Percentiles rank a stretch among this genome's conserved stretches.
phyloP scores from a whole-genome alignment of 2,113 vertebrate genomes.

The Himantopus leucocephalus region DNA sequence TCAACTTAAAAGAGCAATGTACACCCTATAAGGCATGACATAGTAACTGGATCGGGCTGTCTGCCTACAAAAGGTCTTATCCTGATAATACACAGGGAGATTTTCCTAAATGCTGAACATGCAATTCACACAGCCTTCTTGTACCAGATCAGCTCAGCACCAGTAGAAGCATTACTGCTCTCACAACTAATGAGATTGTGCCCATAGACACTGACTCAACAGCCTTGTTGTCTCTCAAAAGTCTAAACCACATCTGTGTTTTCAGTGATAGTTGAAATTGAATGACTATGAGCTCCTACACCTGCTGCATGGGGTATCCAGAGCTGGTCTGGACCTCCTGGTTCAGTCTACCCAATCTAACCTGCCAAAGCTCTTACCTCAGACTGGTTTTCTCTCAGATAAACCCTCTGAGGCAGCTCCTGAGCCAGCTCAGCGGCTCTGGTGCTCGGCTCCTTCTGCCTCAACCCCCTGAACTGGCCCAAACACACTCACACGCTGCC shows the following conservation, averaged over 20 bases:
- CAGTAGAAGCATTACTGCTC: background rate
- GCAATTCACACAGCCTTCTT: fast-evolving
- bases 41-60: background rate
- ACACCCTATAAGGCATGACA: background rate
- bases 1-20: background rate
- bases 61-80: background rate
- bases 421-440: background rate
- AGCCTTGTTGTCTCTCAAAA: background rate
- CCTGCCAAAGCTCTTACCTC: background rate
- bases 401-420: background rate
- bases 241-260: background rate
- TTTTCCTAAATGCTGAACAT: background rate
- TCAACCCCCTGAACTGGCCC: background rate
- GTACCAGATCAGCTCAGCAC: background rate
- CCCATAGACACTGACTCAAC: background rate
- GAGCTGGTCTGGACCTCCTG: background rate
- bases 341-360: background rate
- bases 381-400: background rate
- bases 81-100: background rate
- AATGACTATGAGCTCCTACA: fast-evolving
- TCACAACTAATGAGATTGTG: background rate
- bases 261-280: background rate
- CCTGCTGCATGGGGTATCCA: fast-evolving
- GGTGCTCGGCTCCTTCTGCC: fast-evolving
- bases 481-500: fast-evolving